Evolutionary conservation across 2,888 invertebrate species (phyloP), one percentile per base, ranked within the genome.

Genomic region (Cyclophora punctaria): DNA sequence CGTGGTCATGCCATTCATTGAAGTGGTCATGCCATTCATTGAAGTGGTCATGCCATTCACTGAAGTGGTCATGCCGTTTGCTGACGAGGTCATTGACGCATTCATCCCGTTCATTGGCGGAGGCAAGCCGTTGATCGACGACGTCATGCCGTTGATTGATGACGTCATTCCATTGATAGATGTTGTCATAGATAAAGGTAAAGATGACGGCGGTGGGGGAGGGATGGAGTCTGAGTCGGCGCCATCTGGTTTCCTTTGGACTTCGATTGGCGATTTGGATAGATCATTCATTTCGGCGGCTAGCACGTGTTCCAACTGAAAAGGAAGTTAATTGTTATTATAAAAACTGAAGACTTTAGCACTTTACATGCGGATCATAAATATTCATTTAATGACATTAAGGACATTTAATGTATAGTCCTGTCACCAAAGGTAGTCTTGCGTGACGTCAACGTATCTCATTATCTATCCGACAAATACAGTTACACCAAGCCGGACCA

Each of bases 221-320:
- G 80, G 84, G 6, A 84, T 80, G 7, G 74, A 69, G 41, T 87
- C 86, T 0, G 87, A 87, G 0, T 86, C 85, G 0, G 87, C 87
- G 3, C 87, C 87, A 66, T 88, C 87, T 0, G 87, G 87, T 48
- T 85, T 84, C 50, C 87, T 78, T 42, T 85, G 82, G 0, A 78
- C 79, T 55, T 83, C 83, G 0, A 81, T 81, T 47, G 78, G 78
- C 0, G 73, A 73, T 55, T 80, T 83, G 65, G 75, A 78, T 1
- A 85, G 71, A 48, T 85, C 87, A 65, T 78, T 75, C 76, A 86
- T 83, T 60, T 87, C 87, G 0, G 83, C 78, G 0, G 86, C 87
- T 47, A 88, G 65, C 0, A 88, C 87, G 59, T 83, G 80, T 52
- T 87, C 87, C 79, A 88, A 62, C 87, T 88, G 62, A 4, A 37